Evolutionary conservation across 2,888 invertebrate species (phyloP).

Genomic region (Polyploca ridens): DNA sequence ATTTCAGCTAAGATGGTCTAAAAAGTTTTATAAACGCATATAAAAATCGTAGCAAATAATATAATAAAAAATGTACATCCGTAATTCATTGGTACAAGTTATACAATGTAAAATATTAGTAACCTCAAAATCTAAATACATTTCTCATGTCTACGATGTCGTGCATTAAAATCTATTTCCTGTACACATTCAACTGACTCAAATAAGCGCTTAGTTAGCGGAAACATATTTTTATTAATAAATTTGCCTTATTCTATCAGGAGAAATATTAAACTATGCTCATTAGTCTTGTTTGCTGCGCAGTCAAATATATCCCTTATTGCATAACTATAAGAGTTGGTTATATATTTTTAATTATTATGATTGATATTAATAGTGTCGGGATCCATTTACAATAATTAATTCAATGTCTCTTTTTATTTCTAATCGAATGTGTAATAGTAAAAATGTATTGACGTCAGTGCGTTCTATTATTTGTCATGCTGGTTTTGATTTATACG

Average conservation of each 20-base stretch:
- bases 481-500: background rate
- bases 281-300: conserved; percentile 4
- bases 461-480: background rate
- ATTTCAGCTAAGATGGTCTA: no score
- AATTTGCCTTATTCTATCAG: conserved; percentile 46
- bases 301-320: conserved; percentile 27
- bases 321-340: conserved; percentile 15
- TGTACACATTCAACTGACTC: conserved; percentile 19
- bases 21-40: no score
- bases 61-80: no score
- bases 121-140: conserved; percentile 12
- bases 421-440: conserved; percentile 20
- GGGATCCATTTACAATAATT: conserved; percentile 28
- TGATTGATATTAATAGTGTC: conserved; percentile 37
- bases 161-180: conserved; percentile 37
- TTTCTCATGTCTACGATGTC: conserved; percentile 29
- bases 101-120: background rate
- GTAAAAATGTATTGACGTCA: conserved; percentile 13
- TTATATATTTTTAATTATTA: conserved; percentile 20
- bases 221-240: conserved; percentile 41
- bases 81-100: no score
- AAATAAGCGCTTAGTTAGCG: conserved; percentile 33
- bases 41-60: no score
- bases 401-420: conserved; percentile 25
- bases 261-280: conserved; percentile 31